Evolutionary conservation across 2,888 invertebrate genomes (phyloP), one percentile per base, ranked within the genome.

Genomic region (Aspidiotus rigidus): DNA sequence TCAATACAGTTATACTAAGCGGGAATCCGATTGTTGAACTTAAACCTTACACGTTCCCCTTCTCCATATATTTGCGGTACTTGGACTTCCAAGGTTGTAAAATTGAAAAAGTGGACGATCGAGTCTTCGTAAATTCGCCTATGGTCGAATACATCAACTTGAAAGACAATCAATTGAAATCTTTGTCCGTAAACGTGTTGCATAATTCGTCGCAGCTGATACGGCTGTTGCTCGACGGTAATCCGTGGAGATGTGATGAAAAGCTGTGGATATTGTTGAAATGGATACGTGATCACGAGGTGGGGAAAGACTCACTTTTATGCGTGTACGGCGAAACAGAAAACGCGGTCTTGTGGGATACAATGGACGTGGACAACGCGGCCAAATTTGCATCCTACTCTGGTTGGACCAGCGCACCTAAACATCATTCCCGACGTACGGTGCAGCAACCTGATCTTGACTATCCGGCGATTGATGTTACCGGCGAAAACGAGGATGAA

Each of bases 341-440:
- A n/a, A 59, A 66, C 66, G 60, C 66, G 10, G 42, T 66, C 9
- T 60, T 66, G n/a, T 66, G 66, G 66, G 66, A 66, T 28, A 66
- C 66, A 7, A 66, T 66, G 66, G 66, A 66, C 17, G 59, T 39
- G 59, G 39, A 28, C 9, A 17, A 59, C 28, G n/a, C 44, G 8
- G 16, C 16, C 6, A 42, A 66, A 66, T 59, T 66, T 57, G 42
- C 15, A 63, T 9, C 44, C 16, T 49, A 49, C 49, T 49, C 49
- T 11, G 49, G n/a, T 49, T 49, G 49, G 49, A 49, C 49, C 11
- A 11, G n/a, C 11, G 49, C 11, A 11, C n/a, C 49, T 6, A 49
- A 49, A 49, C 49, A n/a, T n/a, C n/a, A 11, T 49, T n/a, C 11
- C 49, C 49, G 49, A 49, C n/a, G 11, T 13, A 13, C 49, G n/a